These are phyloP conservation scores for Mesitornis unicolor DNA, from an alignment of 2,113 vertebrate species.

Conservation along the genomic window DNA sequence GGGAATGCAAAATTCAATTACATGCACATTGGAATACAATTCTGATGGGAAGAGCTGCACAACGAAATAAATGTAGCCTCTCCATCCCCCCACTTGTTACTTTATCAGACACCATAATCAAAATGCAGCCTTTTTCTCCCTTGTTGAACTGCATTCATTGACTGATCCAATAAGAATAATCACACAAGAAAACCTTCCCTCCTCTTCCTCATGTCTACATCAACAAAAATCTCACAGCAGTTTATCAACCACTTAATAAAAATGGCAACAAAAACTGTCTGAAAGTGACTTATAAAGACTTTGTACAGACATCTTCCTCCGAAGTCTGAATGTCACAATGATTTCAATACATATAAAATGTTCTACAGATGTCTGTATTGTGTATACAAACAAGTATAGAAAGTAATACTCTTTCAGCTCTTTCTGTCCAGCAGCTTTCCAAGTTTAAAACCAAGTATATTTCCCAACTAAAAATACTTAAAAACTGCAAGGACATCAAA, in stretches of 20 bases:
- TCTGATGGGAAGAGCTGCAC: not conserved
- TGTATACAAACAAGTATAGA: not conserved
- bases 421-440: not conserved
- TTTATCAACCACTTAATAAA: not conserved
- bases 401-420: accelerated
- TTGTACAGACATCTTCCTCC: not conserved
- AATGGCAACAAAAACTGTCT: not conserved
- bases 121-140: not conserved
- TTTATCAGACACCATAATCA: not conserved
- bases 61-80: not conserved
- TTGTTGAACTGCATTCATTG: not conserved
- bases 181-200: not conserved
- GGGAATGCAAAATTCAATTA: constrained; percentile 9
- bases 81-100: not conserved
- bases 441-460: not conserved
- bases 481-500: not conserved
- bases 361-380: not conserved
- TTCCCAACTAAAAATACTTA: not conserved
- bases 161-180: not conserved
- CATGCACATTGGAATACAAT: not conserved
- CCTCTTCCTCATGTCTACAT: not conserved
- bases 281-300: not conserved
- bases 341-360: not conserved
- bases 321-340: not conserved
- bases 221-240: not conserved